phyloP scores from a whole-genome alignment of 2,797 vertebrate genomes.

The Lates japonicus region DNA sequence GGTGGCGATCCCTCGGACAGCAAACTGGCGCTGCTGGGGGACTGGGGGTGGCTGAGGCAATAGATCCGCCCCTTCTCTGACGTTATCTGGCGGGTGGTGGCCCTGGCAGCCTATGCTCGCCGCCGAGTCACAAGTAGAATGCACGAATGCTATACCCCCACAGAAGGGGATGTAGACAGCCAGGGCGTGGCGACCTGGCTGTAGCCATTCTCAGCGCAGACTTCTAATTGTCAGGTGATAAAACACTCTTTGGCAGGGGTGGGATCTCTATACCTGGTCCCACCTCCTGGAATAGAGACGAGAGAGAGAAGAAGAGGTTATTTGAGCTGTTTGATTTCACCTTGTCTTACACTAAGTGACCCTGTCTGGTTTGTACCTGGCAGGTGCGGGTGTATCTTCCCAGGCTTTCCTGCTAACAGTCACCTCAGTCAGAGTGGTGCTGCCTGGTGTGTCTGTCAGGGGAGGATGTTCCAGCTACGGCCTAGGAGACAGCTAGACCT shows the following conservation, averaged over 20 bases:
- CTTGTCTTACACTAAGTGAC: not conserved
- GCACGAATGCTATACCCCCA: constrained; percentile 48
- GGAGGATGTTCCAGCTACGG: constrained; percentile 87
- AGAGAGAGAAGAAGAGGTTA: constrained; percentile 1
- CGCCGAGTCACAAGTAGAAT: constrained; percentile 50
- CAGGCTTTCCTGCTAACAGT: constrained; percentile 82
- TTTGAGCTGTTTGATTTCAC: not conserved
- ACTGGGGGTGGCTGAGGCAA: constrained; percentile 88
- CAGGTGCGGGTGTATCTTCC: constrained; percentile 89
- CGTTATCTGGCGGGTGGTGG: constrained; percentile 65
- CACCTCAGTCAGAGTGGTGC: constrained; percentile 86
- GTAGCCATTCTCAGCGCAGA: constrained; percentile 56
- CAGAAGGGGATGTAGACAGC: constrained; percentile 84
- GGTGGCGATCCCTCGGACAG: constrained; percentile 87
- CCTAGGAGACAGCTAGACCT: constrained; percentile 87
- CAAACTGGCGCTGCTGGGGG: constrained; percentile 89
- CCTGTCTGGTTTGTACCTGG: constrained; percentile 76
- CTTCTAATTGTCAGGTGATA: constrained; percentile 86
- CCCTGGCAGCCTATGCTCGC: constrained; percentile 25
- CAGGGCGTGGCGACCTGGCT: constrained; percentile 73
- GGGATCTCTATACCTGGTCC: constrained; percentile 70
- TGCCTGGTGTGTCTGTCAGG: constrained; percentile 81
- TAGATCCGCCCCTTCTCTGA: constrained; percentile 85
- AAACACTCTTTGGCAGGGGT: constrained; percentile 82
- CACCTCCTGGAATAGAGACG: constrained; percentile 69